phyloP scores from a whole-genome alignment of 2,113 vertebrate species.

The Anser brachyrhynchus region DNA sequence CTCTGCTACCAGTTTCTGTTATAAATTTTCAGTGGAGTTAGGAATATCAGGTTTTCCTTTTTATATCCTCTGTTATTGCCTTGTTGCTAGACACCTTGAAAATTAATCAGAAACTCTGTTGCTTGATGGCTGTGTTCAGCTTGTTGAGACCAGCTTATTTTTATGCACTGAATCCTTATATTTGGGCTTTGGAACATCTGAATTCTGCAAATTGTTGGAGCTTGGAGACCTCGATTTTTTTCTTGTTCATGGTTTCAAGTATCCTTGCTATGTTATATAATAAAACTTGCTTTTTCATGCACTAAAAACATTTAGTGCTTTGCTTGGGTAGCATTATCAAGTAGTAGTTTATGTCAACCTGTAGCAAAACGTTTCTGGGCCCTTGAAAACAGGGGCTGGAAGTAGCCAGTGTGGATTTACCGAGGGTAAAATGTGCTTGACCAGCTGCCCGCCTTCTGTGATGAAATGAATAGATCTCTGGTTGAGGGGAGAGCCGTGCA shows the following conservation, averaged over 20 bases:
- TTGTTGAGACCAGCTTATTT: neutral
- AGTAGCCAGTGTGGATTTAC: neutral
- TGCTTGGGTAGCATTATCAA: neutral
- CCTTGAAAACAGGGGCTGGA: neutral
- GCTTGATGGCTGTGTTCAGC: neutral
- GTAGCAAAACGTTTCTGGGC: neutral
- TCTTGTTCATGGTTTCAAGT: neutral
- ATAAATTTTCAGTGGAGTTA: neutral
- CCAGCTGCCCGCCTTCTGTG: neutral
- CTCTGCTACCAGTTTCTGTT: neutral
- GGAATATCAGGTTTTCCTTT: neutral
- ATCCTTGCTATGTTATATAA: neutral
- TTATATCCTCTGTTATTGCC: neutral
- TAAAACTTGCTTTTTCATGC: neutral
- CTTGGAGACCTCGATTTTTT: neutral
- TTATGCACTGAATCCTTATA: neutral
- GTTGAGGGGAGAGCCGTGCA: neutral
- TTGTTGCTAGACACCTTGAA: neutral
- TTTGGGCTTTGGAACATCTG: neutral
- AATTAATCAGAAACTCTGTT: neutral
- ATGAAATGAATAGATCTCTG: neutral
- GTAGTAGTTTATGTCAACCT: neutral
- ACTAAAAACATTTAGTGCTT: neutral
- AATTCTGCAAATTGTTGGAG: neutral
- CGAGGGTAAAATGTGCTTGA: neutral